Conservation (phyloP, 2,888 invertebrate species). For the Biston stratarius region DNA sequence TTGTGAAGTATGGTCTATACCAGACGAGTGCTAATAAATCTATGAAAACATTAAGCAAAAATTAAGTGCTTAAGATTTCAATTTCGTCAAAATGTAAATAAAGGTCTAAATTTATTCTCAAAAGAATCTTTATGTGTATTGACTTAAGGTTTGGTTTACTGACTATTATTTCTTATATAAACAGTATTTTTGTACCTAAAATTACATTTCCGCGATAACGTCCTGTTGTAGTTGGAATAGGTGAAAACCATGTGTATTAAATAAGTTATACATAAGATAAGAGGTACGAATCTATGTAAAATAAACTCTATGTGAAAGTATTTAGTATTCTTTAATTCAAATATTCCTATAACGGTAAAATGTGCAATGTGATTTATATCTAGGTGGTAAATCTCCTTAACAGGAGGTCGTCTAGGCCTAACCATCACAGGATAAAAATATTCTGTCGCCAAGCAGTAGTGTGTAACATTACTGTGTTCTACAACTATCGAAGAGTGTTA, state of each 20-base stretch:
- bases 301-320: constrained; percentile 21
- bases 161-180: not conserved
- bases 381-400: no score
- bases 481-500: no score
- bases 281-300: constrained; percentile 28
- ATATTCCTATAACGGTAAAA: not conserved
- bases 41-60: no score
- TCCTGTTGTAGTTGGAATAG: not conserved
- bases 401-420: no score
- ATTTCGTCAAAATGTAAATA: no score
- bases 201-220: constrained; percentile 5
- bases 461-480: no score
- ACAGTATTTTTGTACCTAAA: constrained; percentile 24
- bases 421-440: no score
- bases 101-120: no score
- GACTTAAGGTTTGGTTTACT: not conserved
- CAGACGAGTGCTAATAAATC: not conserved
- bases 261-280: constrained; percentile 22
- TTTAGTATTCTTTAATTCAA: not conserved
- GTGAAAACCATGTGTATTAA: constrained; percentile 2
- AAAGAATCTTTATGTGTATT: not conserved
- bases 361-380: no score
- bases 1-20: not conserved
- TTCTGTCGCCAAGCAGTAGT: no score
- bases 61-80: no score